Base-by-base conservation (phyloP, 2,113 vertebrate genomes). In the Hippolais icterina region DNA sequence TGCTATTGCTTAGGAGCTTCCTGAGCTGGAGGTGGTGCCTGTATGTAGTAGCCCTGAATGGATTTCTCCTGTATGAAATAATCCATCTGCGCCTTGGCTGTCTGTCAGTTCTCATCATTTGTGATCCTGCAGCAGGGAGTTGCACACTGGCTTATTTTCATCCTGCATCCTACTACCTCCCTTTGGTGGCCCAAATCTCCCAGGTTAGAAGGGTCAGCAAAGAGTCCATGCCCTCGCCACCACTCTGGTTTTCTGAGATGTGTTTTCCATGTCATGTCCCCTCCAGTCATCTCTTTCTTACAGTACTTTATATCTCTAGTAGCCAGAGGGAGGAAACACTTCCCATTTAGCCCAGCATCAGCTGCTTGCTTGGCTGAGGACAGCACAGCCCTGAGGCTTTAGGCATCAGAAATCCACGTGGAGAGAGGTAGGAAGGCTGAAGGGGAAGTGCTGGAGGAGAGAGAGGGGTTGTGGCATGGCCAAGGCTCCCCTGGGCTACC, bases 181-280 rank as follows among this genome's bases (percentile, higher is more conserved):
- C 50, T 70, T 54, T 54, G 22, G 42, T 54, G 28, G 9, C 17
- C 33, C 61, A 42, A 15, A 18, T 52, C 75, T 61, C 37, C 59
- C 6, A 3, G 39, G 46, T 50, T 35, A 63, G 57, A 59, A 72
- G 16, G 84, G 27, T 19, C 84, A 93, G 54, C 37, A 69, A 68
- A 29, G 14, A 83, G 57, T 31, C 46, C n/a, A 5, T n/a, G 25
- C 5, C 15, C 15, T 13, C 1, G 0, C 2, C 46, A 35, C 28
- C 50, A 4, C 22, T 41, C 9, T 12, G 23, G 37, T 27, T 83
- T 80, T 50, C 68, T 77, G 46, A 17, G 46, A 20, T 17, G 28
- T 24, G 52, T 66, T 74, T 52, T 46, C 39, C n/a, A 12, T 53
- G 37, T 20, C 19, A 4, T 3, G 8, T 50, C 63, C 68, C 56